Conservation (phyloP, 2,888 invertebrate species). For the Peribatodes rhomboidaria region DNA sequence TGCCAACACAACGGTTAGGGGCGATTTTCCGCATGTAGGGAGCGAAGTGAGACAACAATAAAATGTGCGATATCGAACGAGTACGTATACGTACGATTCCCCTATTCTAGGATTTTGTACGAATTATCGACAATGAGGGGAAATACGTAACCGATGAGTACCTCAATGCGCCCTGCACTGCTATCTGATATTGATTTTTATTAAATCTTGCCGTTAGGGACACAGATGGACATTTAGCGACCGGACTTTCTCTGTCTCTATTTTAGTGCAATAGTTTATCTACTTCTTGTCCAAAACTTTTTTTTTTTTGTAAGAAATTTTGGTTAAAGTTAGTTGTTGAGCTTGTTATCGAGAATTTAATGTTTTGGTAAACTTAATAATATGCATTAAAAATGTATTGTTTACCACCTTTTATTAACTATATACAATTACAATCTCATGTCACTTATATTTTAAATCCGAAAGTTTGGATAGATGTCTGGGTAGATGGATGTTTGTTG, state of each 20-base stretch:
- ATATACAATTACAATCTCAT: too few species aligned
- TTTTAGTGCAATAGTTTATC: too few species aligned
- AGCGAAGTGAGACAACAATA: slow-evolving; percentile 42
- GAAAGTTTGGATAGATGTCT: too few species aligned
- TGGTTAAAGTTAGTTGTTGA: too few species aligned
- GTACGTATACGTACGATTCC: slow-evolving; percentile 18
- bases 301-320: too few species aligned
- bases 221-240: not conserved
- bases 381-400: too few species aligned
- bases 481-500: too few species aligned
- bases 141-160: slow-evolving; percentile 1
- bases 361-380: too few species aligned
- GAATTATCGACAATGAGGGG: slow-evolving; percentile 25
- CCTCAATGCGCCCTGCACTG: not conserved
- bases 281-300: not conserved
- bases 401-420: too few species aligned
- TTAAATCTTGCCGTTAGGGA: slow-evolving; percentile 2
- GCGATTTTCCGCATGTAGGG: slow-evolving; percentile 47
- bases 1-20: slow-evolving; percentile 22
- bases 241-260: too few species aligned
- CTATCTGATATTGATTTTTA: slow-evolving; percentile 7
- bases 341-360: too few species aligned
- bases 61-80: slow-evolving; percentile 41
- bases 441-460: too few species aligned
- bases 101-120: slow-evolving; percentile 25